Percentiles rank a stretch among this genome's conserved stretches.
Conservation (phyloP, 2,113 vertebrate species). For the Otocyon megalotis region DNA sequence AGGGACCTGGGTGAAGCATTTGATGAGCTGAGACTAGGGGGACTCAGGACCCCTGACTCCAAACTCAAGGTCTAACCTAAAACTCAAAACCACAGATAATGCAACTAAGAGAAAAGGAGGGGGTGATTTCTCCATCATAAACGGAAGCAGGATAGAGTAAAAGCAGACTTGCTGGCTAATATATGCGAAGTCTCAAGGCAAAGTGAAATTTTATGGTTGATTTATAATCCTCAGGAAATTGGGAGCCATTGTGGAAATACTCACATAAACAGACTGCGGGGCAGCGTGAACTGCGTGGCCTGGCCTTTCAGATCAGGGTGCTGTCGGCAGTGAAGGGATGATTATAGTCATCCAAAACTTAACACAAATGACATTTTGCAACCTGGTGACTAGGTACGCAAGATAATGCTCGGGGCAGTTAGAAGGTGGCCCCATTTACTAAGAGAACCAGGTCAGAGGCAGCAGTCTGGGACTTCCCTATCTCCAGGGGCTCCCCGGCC, state of each 20-base stretch:
- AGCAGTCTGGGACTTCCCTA: neutral
- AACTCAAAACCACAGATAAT: neutral
- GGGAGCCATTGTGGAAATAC: slow-evolving; percentile 36
- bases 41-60: neutral
- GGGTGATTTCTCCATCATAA: neutral
- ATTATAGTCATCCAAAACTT: neutral
- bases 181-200: neutral
- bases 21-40: neutral
- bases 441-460: neutral
- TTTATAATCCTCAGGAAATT: slow-evolving; percentile 47
- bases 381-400: neutral
- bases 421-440: slow-evolving; percentile 62
- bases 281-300: neutral
- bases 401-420: neutral
- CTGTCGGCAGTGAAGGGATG: neutral
- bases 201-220: slow-evolving; percentile 12
- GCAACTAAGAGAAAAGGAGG: neutral
- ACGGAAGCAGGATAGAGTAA: neutral
- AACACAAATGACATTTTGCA: neutral
- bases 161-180: neutral
- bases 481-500: neutral
- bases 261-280: neutral
- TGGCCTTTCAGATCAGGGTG: neutral
- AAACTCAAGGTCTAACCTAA: neutral
- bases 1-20: neutral